Conservation (phyloP, 2,888 invertebrate species). For the Coenonympha glycerion region DNA sequence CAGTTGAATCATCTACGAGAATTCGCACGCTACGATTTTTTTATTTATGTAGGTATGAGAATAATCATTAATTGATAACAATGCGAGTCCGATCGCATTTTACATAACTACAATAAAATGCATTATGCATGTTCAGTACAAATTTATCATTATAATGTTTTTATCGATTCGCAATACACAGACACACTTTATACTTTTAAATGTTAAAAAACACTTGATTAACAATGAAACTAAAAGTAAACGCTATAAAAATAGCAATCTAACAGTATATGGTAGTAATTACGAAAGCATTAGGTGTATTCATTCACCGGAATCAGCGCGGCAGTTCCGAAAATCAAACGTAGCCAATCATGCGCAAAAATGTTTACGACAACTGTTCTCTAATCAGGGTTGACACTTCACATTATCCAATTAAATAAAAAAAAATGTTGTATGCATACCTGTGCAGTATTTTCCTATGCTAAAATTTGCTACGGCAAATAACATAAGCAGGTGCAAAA, state of each 20-base stretch:
- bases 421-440: no score
- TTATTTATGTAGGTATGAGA: neutral
- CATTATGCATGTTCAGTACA: neutral
- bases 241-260: neutral
- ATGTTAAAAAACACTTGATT: no score
- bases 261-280: conserved; percentile 2
- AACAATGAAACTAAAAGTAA: conserved; percentile 4
- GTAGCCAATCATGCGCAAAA: conserved; percentile 31
- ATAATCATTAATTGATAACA: neutral
- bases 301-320: conserved; percentile 25
- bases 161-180: neutral
- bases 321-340: conserved; percentile 22
- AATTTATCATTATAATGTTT: neutral
- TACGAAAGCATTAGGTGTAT: conserved; percentile 18
- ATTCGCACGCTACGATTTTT: no score
- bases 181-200: neutral
- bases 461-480: no score
- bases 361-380: conserved; percentile 41
- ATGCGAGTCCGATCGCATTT: neutral
- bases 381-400: conserved; percentile 39
- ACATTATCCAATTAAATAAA: neutral
- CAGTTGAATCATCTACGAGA: no score
- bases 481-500: no score
- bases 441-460: no score
- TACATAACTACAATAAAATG: neutral